Evolutionary conservation across 2,888 invertebrate genomes (phyloP).

Genomic region (Harpalus rubripes): DNA sequence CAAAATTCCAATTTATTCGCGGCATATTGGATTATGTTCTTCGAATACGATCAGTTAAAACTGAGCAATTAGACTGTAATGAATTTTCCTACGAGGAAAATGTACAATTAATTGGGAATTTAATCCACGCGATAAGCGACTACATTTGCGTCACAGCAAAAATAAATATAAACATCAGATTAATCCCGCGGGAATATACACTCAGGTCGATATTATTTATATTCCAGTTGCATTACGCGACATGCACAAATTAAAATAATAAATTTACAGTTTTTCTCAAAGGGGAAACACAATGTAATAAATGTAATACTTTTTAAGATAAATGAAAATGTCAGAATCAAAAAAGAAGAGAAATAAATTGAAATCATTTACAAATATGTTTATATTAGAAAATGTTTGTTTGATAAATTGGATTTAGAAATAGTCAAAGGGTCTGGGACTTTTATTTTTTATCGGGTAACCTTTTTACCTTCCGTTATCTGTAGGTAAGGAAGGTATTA

Average conservation of each 20-base stretch:
- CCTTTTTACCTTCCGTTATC: no score
- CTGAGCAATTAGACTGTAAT: background rate
- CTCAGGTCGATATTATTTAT: background rate
- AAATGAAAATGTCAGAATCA: background rate
- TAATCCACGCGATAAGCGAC: background rate
- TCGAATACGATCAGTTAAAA: background rate
- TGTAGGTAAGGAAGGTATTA: no score
- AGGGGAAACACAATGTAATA: background rate
- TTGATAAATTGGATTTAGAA: no score
- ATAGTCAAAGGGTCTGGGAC: no score
- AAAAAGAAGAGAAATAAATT: background rate
- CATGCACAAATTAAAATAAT: background rate
- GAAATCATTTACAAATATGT: no score
- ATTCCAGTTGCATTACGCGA: background rate
- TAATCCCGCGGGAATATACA: background rate
- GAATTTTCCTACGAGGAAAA: slow-evolving; percentile 5
- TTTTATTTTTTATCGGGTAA: no score
- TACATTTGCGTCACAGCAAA: slow-evolving; percentile 22
- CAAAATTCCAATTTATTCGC: background rate
- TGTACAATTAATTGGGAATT: slow-evolving; percentile 22
- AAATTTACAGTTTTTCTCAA: background rate
- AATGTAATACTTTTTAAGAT: background rate
- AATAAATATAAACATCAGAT: slow-evolving; percentile 13
- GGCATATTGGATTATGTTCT: background rate
- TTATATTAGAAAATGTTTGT: no score